Conservation (phyloP, 2,888 invertebrate species). For the Melinaea menophilus region DNA sequence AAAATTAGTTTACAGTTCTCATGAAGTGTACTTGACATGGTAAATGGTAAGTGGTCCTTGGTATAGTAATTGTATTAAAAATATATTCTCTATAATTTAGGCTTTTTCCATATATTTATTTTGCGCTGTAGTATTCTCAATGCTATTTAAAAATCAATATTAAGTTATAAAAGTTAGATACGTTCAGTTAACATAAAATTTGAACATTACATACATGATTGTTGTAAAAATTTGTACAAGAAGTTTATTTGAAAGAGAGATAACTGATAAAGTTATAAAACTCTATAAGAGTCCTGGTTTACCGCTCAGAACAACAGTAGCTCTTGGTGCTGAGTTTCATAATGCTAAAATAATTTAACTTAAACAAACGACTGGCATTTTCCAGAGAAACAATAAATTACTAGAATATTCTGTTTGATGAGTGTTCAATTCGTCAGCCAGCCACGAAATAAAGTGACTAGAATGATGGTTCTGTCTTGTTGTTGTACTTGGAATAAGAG, state of each 20-base stretch:
- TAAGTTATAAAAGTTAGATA: not conserved
- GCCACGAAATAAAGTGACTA: not conserved
- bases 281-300: slow-evolving; percentile 4
- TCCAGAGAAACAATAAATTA: slow-evolving; percentile 8
- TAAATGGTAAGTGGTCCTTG: no score
- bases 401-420: slow-evolving; percentile 17
- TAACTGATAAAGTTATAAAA: slow-evolving; percentile 11
- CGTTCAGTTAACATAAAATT: slow-evolving; percentile 31
- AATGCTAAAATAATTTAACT: slow-evolving; percentile 3
- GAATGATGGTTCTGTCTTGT: no score
- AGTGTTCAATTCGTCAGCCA: slow-evolving; percentile 6
- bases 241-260: not conserved
- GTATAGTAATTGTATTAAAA: no score
- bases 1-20: not conserved
- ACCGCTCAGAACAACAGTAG: slow-evolving; percentile 6
- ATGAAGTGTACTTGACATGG: not conserved
- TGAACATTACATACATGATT: slow-evolving; percentile 30
- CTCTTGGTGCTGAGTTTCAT: slow-evolving; percentile 5
- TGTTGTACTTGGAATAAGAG: not conserved
- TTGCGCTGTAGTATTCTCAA: no score
- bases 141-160: not conserved
- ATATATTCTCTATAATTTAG: no score
- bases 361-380: slow-evolving; percentile 13
- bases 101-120: no score
- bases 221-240: no score